Base-by-base conservation (phyloP, 2,797 vertebrate species). In the Diglossa cyanea region DNA sequence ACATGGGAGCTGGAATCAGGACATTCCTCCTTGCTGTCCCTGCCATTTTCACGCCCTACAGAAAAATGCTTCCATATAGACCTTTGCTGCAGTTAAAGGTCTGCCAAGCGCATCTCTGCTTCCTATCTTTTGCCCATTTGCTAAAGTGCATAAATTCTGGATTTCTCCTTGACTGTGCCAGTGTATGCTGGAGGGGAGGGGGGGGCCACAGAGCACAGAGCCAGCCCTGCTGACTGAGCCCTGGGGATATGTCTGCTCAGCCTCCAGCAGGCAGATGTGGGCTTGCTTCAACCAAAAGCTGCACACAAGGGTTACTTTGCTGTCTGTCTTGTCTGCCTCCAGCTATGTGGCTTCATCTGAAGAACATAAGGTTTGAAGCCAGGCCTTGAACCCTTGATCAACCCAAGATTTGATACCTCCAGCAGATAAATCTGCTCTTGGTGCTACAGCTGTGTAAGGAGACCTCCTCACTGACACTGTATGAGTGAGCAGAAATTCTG, bases 271-370 rank as follows among this genome's bases (percentile, higher is more conserved):
- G 65, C 81, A 91, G 75, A 80, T 86, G 37, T 47, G 48, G 85
- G 45, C 72, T 94, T 91, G 78, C 75, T 93, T 57, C 71, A 63
- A n/a, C 53, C 40, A 53, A 87, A 90, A 89, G 30, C 74, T 60
- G 57, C 44, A 39, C 37, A 18, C 44, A 37, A 40, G 17, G 2
- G n/a, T 61, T 74, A 35, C 77, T 17, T 51, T 50, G 40, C 58
- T 67, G 44, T 2, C 1, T 54, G 63, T 31, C 33, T 94, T 3
- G 1, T 42, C 33, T 82, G 81, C 55, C 74, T 77, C 63, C 53
- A 77, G 74, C 67, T 79, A 13, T 12, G 11, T 6, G 11, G 24
- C 63, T 85, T 63, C 71, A 54, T 33, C 11, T 67, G 61, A 77
- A 85, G 57, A 74, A 9, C 24, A 7, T 7, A 35, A 10, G 53